phyloP scores from a whole-genome alignment of 2,888 invertebrate genomes.

The Drosophila bunnanda region DNA sequence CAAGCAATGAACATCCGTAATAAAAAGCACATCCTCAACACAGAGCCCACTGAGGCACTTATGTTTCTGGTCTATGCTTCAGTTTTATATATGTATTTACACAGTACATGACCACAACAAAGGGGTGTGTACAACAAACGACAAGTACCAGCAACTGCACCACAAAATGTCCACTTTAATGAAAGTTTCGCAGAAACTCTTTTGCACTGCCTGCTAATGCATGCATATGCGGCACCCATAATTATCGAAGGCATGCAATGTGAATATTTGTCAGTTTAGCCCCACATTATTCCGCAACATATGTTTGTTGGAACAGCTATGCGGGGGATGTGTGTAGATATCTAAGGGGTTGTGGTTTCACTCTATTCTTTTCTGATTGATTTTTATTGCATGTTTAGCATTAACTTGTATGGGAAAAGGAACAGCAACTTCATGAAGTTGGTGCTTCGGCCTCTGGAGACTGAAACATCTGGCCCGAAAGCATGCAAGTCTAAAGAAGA shows the following conservation, averaged over 20 bases:
- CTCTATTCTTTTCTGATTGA: not conserved
- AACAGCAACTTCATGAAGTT: not conserved
- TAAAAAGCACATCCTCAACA: not conserved
- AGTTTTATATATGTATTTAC: not conserved
- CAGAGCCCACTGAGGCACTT: not conserved
- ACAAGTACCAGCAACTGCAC: slow-evolving; percentile 49
- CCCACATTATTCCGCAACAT: slow-evolving; percentile 7
- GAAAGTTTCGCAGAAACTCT: slow-evolving; percentile 50
- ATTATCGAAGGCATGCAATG: slow-evolving; percentile 64
- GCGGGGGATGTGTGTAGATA: slow-evolving; percentile 3
- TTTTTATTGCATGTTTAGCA: slow-evolving; percentile 7
- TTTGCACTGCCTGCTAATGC: slow-evolving; percentile 17
- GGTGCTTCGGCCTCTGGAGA: not conserved
- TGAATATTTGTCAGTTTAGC: slow-evolving; percentile 23
- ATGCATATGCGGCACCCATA: slow-evolving; percentile 60
- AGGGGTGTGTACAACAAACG: slow-evolving; percentile 4
- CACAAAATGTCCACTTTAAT: slow-evolving; percentile 51
- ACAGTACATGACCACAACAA: slow-evolving; percentile 10
- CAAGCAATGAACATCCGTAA: not conserved
- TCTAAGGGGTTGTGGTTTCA: not conserved
- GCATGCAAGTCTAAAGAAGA: no score
- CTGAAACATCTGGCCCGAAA: not conserved
- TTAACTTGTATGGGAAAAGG: not conserved
- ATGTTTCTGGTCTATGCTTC: not conserved
- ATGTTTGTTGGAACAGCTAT: slow-evolving; percentile 1